Evolutionary conservation across 2,888 invertebrate species (phyloP), one percentile per base, ranked within the genome.

Genomic region (Heteromurus nitidus): DNA sequence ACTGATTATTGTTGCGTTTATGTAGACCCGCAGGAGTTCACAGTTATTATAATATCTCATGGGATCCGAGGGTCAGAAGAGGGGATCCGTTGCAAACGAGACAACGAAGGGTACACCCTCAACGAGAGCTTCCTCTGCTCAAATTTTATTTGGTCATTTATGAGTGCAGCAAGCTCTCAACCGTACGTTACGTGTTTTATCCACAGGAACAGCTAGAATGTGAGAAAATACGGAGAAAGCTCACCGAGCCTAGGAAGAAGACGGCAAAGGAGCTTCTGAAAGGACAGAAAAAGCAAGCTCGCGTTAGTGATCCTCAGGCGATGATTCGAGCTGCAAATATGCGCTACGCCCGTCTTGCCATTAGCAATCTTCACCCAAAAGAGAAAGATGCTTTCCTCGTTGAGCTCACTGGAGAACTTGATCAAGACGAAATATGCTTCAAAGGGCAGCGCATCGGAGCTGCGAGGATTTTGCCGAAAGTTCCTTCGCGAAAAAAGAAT

Each of bases 301-400:
- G 58, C 1, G 28, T 26, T 18, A 82, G 68, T 53, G 72, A 70
- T 31, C 68, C 79, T 16, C 62, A 64, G 31, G 65, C 30, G 22
- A 79, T 79, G 79, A 58, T 79, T 9, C 62, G 70, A 26, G 60
- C 70, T 30, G 79, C 79, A 26, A 79, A 70, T 30, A 64, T 79
- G 36, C 67, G 82, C 18, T 73, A 73, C 42, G 68, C 77, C 16
- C 65, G 68, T 13, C 79, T 82, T n/a, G 82, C 77, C 50, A 77
- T 82, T 36, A 36, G 64, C 18, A 82, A 73, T 68, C 64, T 82
- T 0, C 7, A 60, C 28, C 72, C 79, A 64, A 85, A 82, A 79
- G 79, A 82, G 16, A 72, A 84, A 24, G 85, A 84, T 22, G 47
- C 47, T 20, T 85, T 82, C 28, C 55, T 85, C 3, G 76, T 84